A percentile compares a stretch with the other conserved stretches of the same genome.
Evolutionary conservation across 1,140 invertebrate genomes (phyloP).

Genomic region (Drosophila ercepeae): DNA sequence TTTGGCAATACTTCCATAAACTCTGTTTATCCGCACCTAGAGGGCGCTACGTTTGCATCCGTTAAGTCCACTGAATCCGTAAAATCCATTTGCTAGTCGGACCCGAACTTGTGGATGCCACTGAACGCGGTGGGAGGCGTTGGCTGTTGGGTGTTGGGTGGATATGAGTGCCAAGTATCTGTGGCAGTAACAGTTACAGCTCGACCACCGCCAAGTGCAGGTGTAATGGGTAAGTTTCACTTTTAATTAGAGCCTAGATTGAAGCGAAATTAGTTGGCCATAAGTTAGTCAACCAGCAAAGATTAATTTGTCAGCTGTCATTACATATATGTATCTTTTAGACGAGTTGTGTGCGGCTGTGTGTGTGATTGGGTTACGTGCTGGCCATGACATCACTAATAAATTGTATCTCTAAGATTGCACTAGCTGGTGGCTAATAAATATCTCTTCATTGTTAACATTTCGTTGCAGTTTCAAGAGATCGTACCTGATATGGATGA

Average conservation of each 20-base stretch:
- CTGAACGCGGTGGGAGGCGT: neutral
- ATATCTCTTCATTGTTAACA: neutral
- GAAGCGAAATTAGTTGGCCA: slow-evolving; percentile 10
- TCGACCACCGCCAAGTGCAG: slow-evolving; percentile 3
- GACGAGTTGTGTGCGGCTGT: neutral
- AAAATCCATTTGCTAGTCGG: neutral
- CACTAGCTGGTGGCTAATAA: neutral
- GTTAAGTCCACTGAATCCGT: neutral
- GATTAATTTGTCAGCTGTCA: neutral
- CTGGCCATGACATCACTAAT: slow-evolving; percentile 58
- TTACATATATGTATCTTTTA: slow-evolving; percentile 6
- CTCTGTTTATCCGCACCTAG: neutral
- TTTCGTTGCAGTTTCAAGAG: slow-evolving; percentile 80
- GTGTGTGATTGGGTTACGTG: slow-evolving; percentile 25
- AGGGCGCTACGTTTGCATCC: neutral
- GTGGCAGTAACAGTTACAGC: slow-evolving; percentile 13
- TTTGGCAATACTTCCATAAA: neutral
- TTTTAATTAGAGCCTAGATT: slow-evolving; percentile 4
- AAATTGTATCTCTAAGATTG: slow-evolving; percentile 25
- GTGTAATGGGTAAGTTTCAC: slow-evolving; percentile 24
- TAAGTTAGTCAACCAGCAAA: neutral
- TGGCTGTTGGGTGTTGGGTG: neutral
- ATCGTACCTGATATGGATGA: slow-evolving; percentile 86
- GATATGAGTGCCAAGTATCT: neutral
- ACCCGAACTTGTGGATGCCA: neutral